Percentiles rank a stretch among this genome's conserved stretches.
These are phyloP conservation scores for Heliconius himera DNA, from an alignment of 1,140 invertebrate genomes.

Conservation along the genomic window DNA sequence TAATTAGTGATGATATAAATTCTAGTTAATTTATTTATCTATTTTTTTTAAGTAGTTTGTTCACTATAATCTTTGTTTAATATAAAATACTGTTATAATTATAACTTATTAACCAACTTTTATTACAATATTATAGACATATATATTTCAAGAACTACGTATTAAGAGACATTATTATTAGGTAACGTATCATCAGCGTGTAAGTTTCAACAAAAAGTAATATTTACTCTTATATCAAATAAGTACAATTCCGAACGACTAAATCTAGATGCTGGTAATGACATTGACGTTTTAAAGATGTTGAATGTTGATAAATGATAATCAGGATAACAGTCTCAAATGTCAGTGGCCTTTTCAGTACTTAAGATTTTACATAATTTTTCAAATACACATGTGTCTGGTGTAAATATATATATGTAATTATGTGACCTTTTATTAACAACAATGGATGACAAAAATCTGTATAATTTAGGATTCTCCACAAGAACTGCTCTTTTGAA, in stretches of 20 bases:
- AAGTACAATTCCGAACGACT: too few relatives aligned
- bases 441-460: constrained; percentile 41
- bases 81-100: too few relatives aligned
- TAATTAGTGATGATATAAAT: too few relatives aligned
- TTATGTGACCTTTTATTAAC: constrained; percentile 29
- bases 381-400: not conserved
- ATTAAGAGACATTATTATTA: too few relatives aligned
- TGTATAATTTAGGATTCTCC: constrained; percentile 61
- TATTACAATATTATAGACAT: too few relatives aligned
- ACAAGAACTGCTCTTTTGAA: constrained; percentile 68
- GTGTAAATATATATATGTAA: constrained; percentile 18
- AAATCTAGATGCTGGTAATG: not conserved
- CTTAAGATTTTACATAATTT: constrained; percentile 11
- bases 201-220: not conserved
- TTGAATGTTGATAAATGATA: not conserved
- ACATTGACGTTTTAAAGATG: not conserved
- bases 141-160: too few relatives aligned
- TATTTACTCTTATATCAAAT: too few relatives aligned
- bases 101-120: too few relatives aligned
- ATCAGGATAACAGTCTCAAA: constrained; percentile 4
- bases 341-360: not conserved
- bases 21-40: too few relatives aligned
- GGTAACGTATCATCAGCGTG: too few relatives aligned
- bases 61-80: too few relatives aligned
- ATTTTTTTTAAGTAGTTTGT: too few relatives aligned